Percentiles rank a stretch among this genome's conserved stretches.
Conservation (phyloP, 2,797 vertebrate genomes). For the Sebastes kiyomatsui region DNA sequence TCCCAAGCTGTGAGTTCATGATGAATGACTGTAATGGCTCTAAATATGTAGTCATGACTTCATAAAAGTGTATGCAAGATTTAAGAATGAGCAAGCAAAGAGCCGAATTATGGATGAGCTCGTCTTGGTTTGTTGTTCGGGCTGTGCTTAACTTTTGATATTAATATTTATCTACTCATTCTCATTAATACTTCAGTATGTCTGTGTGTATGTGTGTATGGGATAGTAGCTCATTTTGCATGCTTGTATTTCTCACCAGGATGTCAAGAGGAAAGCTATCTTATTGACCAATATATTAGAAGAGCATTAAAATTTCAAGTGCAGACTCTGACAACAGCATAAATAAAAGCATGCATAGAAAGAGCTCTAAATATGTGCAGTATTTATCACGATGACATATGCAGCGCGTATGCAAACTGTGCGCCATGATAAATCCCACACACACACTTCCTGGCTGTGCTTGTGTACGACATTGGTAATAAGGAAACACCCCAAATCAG, state of each 20-base stretch:
- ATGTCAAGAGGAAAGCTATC: neutral
- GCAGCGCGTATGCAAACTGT: accelerated
- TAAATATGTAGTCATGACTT: constrained; percentile 29
- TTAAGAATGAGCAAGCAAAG: constrained; percentile 21
- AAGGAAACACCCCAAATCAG: no score
- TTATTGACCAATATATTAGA: neutral
- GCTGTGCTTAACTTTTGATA: neutral
- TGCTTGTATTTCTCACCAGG: neutral
- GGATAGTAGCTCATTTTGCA: neutral
- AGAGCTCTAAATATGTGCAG: neutral
- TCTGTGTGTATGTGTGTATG: neutral
- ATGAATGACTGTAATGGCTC: constrained; percentile 5
- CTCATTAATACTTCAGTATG: constrained; percentile 26
- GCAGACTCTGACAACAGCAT: neutral
- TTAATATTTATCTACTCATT: constrained; percentile 10
- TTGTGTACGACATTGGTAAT: neutral
- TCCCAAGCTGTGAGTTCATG: constrained; percentile 15
- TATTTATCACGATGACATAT: neutral
- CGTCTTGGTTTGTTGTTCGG: neutral
- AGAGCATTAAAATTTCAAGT: neutral
- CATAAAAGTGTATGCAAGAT: constrained; percentile 26
- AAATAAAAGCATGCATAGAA: neutral
- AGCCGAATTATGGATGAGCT: constrained; percentile 23
- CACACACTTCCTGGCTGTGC: neutral
- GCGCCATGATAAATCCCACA: neutral